Percentiles rank a stretch among this genome's conserved stretches.
These are phyloP conservation scores for Trichopria drosophilae DNA, from an alignment of 2,888 invertebrate genomes.

Conservation along the genomic window DNA sequence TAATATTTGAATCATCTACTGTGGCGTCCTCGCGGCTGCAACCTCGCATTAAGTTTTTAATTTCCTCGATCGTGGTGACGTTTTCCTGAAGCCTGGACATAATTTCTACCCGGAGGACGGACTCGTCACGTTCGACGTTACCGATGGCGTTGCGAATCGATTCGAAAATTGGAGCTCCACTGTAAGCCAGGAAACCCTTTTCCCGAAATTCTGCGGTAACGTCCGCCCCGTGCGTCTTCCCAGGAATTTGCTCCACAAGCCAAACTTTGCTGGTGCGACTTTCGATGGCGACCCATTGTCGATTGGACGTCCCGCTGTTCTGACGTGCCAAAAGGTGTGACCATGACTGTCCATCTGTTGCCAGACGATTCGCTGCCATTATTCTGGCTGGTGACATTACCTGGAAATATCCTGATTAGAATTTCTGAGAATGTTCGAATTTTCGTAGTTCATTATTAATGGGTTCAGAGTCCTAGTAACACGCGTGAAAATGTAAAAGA, in stretches of 20 bases:
- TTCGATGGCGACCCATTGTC: constrained; percentile 85
- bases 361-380: constrained; percentile 81
- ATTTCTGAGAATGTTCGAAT: constrained; percentile 4
- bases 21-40: not conserved
- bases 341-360: constrained; percentile 75
- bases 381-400: constrained; percentile 75
- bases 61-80: constrained; percentile 62
- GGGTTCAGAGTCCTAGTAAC: too few species aligned
- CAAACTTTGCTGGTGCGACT: constrained; percentile 62
- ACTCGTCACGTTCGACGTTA: constrained; percentile 5
- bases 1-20: constrained; percentile 28
- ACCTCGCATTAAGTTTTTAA: constrained; percentile 63
- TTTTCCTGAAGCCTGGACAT: constrained; percentile 53
- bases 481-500: not conserved
- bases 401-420: constrained; percentile 48
- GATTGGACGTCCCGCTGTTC: constrained; percentile 82
- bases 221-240: constrained; percentile 68
- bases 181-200: constrained; percentile 74
- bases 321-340: constrained; percentile 67
- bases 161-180: constrained; percentile 64
- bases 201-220: constrained; percentile 67
- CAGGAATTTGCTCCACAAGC: constrained; percentile 79
- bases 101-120: constrained; percentile 23
- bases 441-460: not conserved
- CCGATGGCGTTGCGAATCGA: constrained; percentile 51